Evolutionary conservation across 2,113 vertebrate species (phyloP).

Genomic region (Capreolus pygargus): DNA sequence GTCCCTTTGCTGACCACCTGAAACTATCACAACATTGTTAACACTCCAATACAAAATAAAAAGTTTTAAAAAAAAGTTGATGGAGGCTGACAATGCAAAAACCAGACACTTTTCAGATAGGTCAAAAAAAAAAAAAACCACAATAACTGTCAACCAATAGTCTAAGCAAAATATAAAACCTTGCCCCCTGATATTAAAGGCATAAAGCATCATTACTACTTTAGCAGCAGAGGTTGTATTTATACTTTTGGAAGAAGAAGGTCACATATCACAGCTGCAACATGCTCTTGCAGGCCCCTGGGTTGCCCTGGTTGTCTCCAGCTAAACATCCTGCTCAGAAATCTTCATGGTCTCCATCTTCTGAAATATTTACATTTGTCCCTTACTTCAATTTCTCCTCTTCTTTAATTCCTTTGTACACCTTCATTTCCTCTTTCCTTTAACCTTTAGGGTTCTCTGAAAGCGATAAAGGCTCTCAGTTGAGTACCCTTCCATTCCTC

Average conservation of each 20-base stretch:
- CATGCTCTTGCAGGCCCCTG: background rate
- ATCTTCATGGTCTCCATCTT: background rate
- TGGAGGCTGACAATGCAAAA: background rate
- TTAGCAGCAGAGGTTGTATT: background rate
- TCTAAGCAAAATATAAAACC: background rate
- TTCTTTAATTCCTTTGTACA: slow-evolving; percentile 32
- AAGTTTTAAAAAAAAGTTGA: background rate
- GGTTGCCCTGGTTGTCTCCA: background rate
- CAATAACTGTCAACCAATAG: background rate
- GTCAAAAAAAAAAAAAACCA: background rate
- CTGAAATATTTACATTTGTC: slow-evolving; percentile 39
- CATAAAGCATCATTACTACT: background rate
- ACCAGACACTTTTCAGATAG: background rate
- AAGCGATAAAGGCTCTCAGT: slow-evolving; percentile 64
- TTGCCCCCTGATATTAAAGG: background rate
- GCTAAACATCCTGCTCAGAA: background rate
- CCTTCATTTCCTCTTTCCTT: slow-evolving; percentile 72
- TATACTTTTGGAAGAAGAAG: slow-evolving; percentile 1
- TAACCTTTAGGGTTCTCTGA: slow-evolving; percentile 73
- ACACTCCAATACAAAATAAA: background rate
- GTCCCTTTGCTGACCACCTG: background rate
- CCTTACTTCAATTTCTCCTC: slow-evolving; percentile 32
- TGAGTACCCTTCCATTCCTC: slow-evolving; percentile 54
- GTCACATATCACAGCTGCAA: background rate
- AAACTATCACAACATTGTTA: background rate